Conservation (phyloP, 2,113 vertebrate genomes). For the Ailurus styani region DNA sequence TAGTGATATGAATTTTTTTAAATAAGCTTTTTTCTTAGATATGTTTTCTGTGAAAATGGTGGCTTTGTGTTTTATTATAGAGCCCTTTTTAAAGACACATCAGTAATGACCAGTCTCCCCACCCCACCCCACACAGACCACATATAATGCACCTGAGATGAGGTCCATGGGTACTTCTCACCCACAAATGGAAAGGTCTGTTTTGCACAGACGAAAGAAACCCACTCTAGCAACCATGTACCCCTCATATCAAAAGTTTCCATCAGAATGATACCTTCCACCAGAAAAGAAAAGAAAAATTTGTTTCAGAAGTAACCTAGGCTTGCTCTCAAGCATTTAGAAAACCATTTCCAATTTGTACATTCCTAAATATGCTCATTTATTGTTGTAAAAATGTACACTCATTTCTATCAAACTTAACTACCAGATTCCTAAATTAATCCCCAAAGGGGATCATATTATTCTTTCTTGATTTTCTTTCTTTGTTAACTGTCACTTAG, state of each 20-base stretch:
- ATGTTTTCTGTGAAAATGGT: neutral
- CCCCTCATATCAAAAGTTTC: conserved; percentile 56
- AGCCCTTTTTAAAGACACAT: rapidly evolving
- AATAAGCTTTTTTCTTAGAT: neutral
- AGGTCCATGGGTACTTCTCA: rapidly evolving
- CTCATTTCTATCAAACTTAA: neutral
- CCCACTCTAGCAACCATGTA: neutral
- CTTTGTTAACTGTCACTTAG: neutral
- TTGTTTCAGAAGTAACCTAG: neutral
- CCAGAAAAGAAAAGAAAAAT: conserved; percentile 3
- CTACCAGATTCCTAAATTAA: neutral
- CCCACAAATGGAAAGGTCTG: conserved; percentile 41
- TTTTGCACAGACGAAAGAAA: neutral
- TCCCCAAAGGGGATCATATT: neutral
- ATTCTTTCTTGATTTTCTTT: neutral
- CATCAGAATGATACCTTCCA: conserved; percentile 24
- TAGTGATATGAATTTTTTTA: neutral
- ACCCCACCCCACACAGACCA: neutral
- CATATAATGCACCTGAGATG: rapidly evolving
- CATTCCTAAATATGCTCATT: neutral
- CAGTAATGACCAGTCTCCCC: neutral
- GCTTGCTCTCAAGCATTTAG: neutral
- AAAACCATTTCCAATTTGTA: neutral
- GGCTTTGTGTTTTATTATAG: neutral
- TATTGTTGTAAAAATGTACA: neutral